These are phyloP conservation scores for Gadus chalcogrammus DNA, from an alignment of 2,113 vertebrate genomes.

Conservation along the genomic window DNA sequence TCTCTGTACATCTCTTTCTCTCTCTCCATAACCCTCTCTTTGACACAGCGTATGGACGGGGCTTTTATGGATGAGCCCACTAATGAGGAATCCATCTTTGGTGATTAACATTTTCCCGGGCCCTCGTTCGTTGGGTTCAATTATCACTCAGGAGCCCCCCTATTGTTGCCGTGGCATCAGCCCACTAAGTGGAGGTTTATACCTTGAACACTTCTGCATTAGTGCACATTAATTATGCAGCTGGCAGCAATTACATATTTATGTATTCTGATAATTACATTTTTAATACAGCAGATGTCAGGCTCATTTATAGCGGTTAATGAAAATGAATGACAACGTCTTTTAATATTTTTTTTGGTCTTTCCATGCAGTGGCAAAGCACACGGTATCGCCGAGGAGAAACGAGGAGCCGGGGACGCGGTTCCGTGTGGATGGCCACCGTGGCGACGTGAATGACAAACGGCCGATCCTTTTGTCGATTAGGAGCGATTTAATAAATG, in stretches of 20 bases:
- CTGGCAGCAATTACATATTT: slow-evolving; percentile 69
- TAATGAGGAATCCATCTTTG: slow-evolving; percentile 59
- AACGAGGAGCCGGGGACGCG: slow-evolving; percentile 11
- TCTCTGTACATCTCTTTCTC: neutral
- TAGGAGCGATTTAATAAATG: slow-evolving; percentile 36
- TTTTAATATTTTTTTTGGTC: slow-evolving; percentile 19
- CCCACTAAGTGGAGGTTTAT: slow-evolving; percentile 63
- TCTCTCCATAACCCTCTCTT: slow-evolving; percentile 15
- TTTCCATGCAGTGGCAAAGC: slow-evolving; percentile 21
- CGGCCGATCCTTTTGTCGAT: slow-evolving; percentile 38
- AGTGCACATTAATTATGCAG: slow-evolving; percentile 71
- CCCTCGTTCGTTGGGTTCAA: slow-evolving; percentile 43
- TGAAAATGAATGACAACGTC: slow-evolving; percentile 69
- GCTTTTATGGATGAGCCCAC: slow-evolving; percentile 51
- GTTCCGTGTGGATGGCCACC: slow-evolving; percentile 5
- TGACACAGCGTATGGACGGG: slow-evolving; percentile 36
- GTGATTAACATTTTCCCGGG: slow-evolving; percentile 57
- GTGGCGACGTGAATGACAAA: slow-evolving; percentile 14
- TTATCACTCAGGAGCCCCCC: slow-evolving; percentile 60
- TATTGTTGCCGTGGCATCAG: slow-evolving; percentile 57
- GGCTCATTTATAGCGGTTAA: slow-evolving; percentile 65
- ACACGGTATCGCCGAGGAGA: slow-evolving; percentile 25
- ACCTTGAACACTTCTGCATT: slow-evolving; percentile 62
- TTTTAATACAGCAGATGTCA: slow-evolving; percentile 72
- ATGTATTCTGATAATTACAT: slow-evolving; percentile 75